phyloP scores from a whole-genome alignment of 2,113 vertebrate species.

The Callipepla squamata region DNA sequence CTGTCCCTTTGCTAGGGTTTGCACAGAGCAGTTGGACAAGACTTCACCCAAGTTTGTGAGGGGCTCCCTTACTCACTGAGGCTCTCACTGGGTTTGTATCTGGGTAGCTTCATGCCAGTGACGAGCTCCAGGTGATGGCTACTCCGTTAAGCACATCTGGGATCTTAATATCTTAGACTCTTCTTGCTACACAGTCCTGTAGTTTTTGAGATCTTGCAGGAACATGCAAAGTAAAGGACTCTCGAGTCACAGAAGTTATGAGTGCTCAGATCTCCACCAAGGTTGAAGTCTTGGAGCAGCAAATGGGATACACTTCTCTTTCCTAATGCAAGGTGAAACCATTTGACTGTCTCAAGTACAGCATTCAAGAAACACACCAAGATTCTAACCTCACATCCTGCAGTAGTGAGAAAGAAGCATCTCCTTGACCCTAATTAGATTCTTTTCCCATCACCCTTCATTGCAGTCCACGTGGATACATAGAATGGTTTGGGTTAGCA shows the following conservation, averaged over 20 bases:
- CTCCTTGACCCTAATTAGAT: background rate
- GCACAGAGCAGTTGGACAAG: background rate
- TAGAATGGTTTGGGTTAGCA: background rate
- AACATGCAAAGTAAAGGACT: background rate
- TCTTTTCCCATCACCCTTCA: background rate
- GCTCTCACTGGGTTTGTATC: background rate
- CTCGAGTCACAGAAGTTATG: background rate
- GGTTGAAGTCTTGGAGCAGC: background rate
- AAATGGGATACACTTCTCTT: background rate
- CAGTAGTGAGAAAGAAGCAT: background rate
- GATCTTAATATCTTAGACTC: background rate
- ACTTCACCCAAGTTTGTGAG: background rate
- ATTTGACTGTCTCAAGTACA: background rate
- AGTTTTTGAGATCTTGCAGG: background rate
- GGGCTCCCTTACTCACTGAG: background rate
- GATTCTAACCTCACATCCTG: background rate
- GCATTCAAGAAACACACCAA: background rate
- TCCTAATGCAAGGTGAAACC: background rate
- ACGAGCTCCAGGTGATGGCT: background rate
- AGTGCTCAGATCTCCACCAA: background rate
- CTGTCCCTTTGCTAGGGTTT: background rate
- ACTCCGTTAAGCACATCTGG: background rate
- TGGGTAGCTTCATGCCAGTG: too few species aligned
- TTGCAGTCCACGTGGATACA: background rate
- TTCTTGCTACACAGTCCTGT: background rate